These are phyloP conservation scores for Andrena praecox DNA, from an alignment of 2,888 invertebrate species.

Conservation along the genomic window DNA sequence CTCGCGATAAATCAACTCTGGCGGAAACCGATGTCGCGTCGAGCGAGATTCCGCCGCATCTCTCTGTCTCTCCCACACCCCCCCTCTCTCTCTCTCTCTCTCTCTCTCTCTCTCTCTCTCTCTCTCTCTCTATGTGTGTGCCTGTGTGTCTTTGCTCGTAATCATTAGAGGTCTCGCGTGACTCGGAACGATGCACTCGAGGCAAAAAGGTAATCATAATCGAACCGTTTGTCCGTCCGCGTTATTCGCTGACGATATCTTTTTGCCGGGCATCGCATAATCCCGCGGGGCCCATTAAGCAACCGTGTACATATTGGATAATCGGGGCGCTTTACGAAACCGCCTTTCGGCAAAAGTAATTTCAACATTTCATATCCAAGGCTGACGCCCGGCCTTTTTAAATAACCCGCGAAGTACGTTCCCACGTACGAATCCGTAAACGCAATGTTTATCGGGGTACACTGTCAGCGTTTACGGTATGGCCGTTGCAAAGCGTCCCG, in stretches of 20 bases:
- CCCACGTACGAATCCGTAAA: constrained; percentile 17
- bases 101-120: background rate
- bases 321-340: constrained; percentile 48
- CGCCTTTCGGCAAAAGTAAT: constrained; percentile 47
- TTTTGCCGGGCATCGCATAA: constrained; percentile 41
- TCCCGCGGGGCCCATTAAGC: constrained; percentile 42
- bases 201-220: constrained; percentile 57
- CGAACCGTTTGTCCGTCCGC: constrained; percentile 34
- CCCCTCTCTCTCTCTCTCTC: background rate
- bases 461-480: constrained; percentile 20
- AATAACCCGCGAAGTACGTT: constrained; percentile 1
- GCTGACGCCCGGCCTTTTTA: constrained; percentile 28
- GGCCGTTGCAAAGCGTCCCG: background rate
- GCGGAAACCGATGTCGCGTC: constrained; percentile 54
- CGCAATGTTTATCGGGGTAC: constrained; percentile 32
- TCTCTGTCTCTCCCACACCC: background rate
- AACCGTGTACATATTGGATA: constrained; percentile 43
- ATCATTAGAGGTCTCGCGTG: constrained; percentile 53
- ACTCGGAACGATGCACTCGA: constrained; percentile 45
- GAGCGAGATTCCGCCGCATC: constrained; percentile 42
- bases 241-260: constrained; percentile 43
- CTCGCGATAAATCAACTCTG: constrained; percentile 44
- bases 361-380: constrained; percentile 44
- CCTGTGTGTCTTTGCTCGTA: background rate
- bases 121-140: background rate